Evolutionary conservation across 2,888 invertebrate species (phyloP).

Genomic region (Folsomia candida): DNA sequence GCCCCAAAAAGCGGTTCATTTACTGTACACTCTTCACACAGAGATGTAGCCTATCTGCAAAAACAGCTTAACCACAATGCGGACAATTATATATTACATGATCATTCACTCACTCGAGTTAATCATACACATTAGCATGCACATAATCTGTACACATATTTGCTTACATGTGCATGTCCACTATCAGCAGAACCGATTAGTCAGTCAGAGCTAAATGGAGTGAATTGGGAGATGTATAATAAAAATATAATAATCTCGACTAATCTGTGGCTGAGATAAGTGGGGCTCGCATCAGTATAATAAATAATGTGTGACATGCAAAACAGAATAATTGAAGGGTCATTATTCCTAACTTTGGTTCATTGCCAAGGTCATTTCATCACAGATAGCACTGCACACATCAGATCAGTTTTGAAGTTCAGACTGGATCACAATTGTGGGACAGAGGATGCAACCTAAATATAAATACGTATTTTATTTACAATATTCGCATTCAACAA

Average conservation of each 20-base stretch:
- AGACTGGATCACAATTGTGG: too few species aligned
- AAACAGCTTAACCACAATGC: too few species aligned
- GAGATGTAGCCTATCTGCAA: too few species aligned
- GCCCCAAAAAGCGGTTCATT: too few species aligned
- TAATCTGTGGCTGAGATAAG: not conserved
- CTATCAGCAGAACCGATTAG: not conserved
- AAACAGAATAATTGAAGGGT: not conserved
- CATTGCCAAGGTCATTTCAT: not conserved
- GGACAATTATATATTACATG: not conserved
- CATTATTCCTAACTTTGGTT: not conserved
- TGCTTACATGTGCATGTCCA: not conserved
- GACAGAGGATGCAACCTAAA: too few species aligned
- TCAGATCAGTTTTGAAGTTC: too few species aligned
- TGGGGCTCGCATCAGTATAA: not conserved
- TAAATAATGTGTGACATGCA: not conserved
- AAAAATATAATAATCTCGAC: not conserved
- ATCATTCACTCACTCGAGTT: not conserved
- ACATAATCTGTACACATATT: not conserved
- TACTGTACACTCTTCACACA: too few species aligned
- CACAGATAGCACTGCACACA: too few species aligned
- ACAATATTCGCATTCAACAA: too few species aligned
- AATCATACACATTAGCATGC: not conserved
- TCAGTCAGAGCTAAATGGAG: not conserved
- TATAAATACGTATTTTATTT: too few species aligned
- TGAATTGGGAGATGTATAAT: not conserved